Percentiles rank a stretch among this genome's conserved stretches.
phyloP scores from a whole-genome alignment of 2,888 invertebrate species.

The Gymnocheta viridis region DNA sequence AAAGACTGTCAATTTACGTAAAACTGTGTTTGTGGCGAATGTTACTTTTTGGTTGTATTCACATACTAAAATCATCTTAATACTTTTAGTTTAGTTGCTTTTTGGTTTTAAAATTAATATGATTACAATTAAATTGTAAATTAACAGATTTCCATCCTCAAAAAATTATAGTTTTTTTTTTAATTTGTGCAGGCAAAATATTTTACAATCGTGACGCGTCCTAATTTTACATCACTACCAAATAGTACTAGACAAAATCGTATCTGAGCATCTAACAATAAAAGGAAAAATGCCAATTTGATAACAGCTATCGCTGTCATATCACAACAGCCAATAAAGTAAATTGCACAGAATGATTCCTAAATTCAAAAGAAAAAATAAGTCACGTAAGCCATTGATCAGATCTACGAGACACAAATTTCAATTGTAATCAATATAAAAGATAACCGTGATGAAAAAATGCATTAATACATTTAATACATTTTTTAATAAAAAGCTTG shows the following conservation, averaged over 20 bases:
- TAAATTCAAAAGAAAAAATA: not conserved
- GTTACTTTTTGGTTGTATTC: too few relatives aligned
- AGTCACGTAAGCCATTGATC: conserved; percentile 79
- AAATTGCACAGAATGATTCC: not conserved
- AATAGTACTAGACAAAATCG: not conserved
- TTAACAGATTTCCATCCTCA: too few relatives aligned
- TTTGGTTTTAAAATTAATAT: too few relatives aligned
- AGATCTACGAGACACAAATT: conserved; percentile 79
- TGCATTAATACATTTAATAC: too few relatives aligned
- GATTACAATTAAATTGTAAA: too few relatives aligned
- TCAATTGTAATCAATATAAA: conserved; percentile 70
- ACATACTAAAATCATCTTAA: too few relatives aligned
- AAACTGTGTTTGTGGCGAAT: too few relatives aligned
- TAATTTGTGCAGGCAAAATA: too few relatives aligned
- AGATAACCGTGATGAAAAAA: not conserved
- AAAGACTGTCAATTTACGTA: too few relatives aligned
- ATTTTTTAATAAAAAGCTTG: too few relatives aligned
- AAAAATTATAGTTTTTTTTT: too few relatives aligned
- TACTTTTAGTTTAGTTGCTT: too few relatives aligned
- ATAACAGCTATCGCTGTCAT: conserved; percentile 36
- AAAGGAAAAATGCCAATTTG: not conserved
- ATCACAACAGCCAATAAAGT: conserved; percentile 15
- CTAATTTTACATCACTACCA: not conserved
- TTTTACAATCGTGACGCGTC: not conserved
- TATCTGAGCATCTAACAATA: not conserved